Percentiles rank a stretch among this genome's conserved stretches.
These are phyloP conservation scores for Hirtodrosophila trivittata DNA, from an alignment of 2,888 invertebrate genomes.

Conservation along the genomic window DNA sequence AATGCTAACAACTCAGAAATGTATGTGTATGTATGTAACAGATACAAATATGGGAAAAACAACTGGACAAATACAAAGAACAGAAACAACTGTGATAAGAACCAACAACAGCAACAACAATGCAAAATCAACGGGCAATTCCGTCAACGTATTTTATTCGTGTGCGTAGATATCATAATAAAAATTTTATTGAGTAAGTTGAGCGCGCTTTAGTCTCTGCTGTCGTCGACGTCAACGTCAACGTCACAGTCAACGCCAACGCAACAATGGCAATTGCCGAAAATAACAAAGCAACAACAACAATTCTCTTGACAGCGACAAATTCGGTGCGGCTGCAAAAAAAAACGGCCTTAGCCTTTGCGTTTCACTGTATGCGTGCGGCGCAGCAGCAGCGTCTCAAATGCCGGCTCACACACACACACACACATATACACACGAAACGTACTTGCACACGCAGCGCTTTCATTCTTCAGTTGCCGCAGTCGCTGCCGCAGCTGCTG, in stretches of 20 bases:
- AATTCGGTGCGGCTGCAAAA: conserved; percentile 21
- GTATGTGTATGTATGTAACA: background rate
- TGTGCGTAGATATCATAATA: conserved; percentile 81
- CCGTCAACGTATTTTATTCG: conserved; percentile 50
- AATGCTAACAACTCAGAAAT: conserved; percentile 52
- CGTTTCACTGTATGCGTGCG: conserved; percentile 11
- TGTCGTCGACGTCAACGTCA: conserved; percentile 10
- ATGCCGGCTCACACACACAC: conserved; percentile 53
- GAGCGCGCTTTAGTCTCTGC: conserved; percentile 54
- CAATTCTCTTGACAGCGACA: conserved; percentile 7
- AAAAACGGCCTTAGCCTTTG: conserved; percentile 19
- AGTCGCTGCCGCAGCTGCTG: conserved; percentile 18
- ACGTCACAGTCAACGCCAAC: conserved; percentile 41
- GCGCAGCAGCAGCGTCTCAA: conserved; percentile 44
- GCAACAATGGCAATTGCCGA: conserved; percentile 53
- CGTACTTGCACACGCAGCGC: conserved; percentile 33
- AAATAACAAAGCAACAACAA: conserved; percentile 35
- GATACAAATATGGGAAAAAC: conserved; percentile 31
- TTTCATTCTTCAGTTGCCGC: conserved; percentile 50
- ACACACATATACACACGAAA: conserved; percentile 25
- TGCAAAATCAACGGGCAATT: conserved; percentile 38
- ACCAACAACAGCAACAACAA: conserved; percentile 11
- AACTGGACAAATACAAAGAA: conserved; percentile 42
- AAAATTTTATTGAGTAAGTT: conserved; percentile 83
- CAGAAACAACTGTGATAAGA: conserved; percentile 21